These are phyloP conservation scores for Cricetomys ansorgei DNA, from an alignment of 2,113 vertebrate species.

Conservation along the genomic window DNA sequence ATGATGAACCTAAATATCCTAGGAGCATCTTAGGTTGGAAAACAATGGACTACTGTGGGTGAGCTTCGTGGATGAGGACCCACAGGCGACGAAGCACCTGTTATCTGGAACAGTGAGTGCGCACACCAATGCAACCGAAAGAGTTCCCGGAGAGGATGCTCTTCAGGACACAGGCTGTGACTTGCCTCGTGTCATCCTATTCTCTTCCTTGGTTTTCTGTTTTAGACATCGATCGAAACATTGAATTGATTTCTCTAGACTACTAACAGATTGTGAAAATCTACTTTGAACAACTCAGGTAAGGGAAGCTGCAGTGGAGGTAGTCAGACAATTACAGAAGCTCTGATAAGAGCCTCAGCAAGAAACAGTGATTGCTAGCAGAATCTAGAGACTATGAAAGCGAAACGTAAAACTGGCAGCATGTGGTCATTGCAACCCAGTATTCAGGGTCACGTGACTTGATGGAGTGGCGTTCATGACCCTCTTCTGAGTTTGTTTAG, in stretches of 20 bases:
- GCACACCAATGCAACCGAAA: accelerated
- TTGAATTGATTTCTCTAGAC: not conserved
- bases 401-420: not conserved
- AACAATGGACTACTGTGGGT: not conserved
- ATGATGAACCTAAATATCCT: not conserved
- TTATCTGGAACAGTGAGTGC: not conserved
- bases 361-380: not conserved
- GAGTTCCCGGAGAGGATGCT: not conserved
- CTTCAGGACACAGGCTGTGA: not conserved
- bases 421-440: not conserved
- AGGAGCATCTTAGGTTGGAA: not conserved
- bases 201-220: not conserved
- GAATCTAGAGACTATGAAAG: not conserved
- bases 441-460: not conserved
- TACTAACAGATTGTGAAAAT: not conserved
- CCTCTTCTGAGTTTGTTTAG: not conserved
- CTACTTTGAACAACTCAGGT: slow-evolving; percentile 16
- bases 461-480: not conserved
- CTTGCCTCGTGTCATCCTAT: not conserved
- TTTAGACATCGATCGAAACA: not conserved
- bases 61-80: not conserved
- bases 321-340: not conserved
- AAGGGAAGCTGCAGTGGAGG: not conserved
- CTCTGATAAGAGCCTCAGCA: not conserved
- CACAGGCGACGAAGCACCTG: not conserved